A percentile compares a stretch with the other conserved stretches of the same genome.
These are phyloP conservation scores for Hypocryptadius cinnamomeus DNA, from an alignment of 2,113 vertebrate genomes.

Conservation along the genomic window DNA sequence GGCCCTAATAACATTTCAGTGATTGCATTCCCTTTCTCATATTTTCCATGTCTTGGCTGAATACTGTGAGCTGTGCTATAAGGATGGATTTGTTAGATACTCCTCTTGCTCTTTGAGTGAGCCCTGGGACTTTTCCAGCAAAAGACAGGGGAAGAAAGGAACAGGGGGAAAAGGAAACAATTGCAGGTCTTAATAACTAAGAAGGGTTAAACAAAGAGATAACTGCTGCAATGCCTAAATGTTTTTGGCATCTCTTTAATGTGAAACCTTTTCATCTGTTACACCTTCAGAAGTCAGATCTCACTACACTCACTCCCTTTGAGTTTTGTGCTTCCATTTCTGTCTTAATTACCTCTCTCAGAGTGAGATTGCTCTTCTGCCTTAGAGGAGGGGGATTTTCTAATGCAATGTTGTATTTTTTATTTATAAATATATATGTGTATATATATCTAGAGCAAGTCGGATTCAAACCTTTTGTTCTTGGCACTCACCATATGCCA, in stretches of 20 bases:
- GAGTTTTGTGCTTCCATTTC: constrained; percentile 52
- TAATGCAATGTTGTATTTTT: neutral
- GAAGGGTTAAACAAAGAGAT: constrained; percentile 69
- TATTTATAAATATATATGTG: neutral
- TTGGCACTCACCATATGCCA: constrained; percentile 77
- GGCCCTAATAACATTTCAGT: neutral
- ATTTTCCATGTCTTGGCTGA: neutral
- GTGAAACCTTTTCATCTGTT: constrained; percentile 69
- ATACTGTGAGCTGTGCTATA: neutral
- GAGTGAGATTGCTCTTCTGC: constrained; percentile 45
- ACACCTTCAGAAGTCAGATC: constrained; percentile 65
- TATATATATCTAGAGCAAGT: neutral
- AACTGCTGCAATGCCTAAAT: constrained; percentile 22
- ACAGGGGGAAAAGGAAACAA: neutral
- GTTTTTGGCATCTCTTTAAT: constrained; percentile 67
- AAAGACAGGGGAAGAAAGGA: neutral
- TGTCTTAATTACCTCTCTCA: constrained; percentile 71
- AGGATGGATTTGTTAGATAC: neutral
- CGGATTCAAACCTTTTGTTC: constrained; percentile 67
- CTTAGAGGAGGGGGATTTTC: neutral
- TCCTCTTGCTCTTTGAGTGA: neutral
- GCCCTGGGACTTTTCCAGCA: neutral
- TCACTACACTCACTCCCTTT: constrained; percentile 19
- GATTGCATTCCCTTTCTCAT: neutral
- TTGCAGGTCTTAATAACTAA: neutral